A percentile compares a stretch with the other conserved stretches of the same genome.
phyloP scores from a whole-genome alignment of 2,797 vertebrate species.

The Microcaecilia unicolor region DNA sequence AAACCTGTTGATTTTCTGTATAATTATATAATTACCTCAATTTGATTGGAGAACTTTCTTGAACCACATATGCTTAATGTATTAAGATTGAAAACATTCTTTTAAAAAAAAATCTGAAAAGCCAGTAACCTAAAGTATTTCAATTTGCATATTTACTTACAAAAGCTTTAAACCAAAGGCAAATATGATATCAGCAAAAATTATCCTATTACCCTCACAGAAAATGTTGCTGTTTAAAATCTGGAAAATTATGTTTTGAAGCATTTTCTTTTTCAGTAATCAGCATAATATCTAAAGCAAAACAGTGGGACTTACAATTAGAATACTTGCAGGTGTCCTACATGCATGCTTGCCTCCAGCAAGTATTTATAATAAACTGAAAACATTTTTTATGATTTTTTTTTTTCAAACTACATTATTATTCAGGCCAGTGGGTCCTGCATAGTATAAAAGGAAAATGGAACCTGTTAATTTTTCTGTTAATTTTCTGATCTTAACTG shows the following conservation, averaged over 20 bases:
- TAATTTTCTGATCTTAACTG: too few relatives aligned
- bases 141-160: slow-evolving; percentile 23
- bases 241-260: slow-evolving; percentile 15
- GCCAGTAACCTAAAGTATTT: too few relatives aligned
- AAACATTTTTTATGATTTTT: slow-evolving; percentile 73
- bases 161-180: slow-evolving; percentile 38
- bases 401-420: too few relatives aligned
- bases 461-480: too few relatives aligned
- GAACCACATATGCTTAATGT: too few relatives aligned
- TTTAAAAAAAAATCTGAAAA: too few relatives aligned
- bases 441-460: too few relatives aligned
- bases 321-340: slow-evolving; percentile 70
- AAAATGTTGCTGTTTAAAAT: slow-evolving; percentile 21
- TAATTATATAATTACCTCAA: too few relatives aligned
- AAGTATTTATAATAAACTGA: slow-evolving; percentile 76
- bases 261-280: slow-evolving; percentile 33
- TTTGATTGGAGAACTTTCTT: too few relatives aligned
- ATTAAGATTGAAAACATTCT: too few relatives aligned
- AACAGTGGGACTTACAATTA: slow-evolving; percentile 79
- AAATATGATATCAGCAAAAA: slow-evolving; percentile 32
- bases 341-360: slow-evolving; percentile 59
- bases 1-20: too few relatives aligned
- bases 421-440: too few relatives aligned
- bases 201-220: slow-evolving; percentile 17
- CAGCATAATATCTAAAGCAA: slow-evolving; percentile 44